phyloP scores from a whole-genome alignment of 2,113 vertebrate species.

The Zootoca vivipara region DNA sequence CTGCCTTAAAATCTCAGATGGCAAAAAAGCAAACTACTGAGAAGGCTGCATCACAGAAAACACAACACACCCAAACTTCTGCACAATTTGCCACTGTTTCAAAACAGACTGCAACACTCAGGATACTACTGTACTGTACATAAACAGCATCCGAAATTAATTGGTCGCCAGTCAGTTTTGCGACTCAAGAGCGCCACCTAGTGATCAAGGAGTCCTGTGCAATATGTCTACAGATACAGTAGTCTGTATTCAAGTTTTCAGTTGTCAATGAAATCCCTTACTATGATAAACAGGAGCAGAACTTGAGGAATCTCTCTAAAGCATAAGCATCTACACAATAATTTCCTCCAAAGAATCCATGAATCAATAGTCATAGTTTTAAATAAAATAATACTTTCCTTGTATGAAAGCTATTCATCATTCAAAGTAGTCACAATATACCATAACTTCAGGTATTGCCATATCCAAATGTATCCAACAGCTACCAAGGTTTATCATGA shows the following conservation, averaged over 20 bases:
- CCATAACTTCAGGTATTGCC: not conserved
- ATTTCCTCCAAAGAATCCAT: not conserved
- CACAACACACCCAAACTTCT: not conserved
- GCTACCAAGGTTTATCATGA: not conserved
- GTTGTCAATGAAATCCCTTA: not conserved
- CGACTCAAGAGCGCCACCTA: no score
- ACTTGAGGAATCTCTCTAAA: not conserved
- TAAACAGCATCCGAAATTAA: not conserved
- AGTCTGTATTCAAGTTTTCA: not conserved
- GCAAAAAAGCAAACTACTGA: not conserved
- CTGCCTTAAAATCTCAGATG: not conserved
- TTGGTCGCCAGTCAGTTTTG: no score
- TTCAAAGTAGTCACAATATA: not conserved
- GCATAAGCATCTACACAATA: not conserved
- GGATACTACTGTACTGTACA: not conserved
- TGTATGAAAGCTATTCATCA: not conserved
- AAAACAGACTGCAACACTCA: not conserved
- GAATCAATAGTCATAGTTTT: constrained; percentile 16
- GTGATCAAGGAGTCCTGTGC: no score
- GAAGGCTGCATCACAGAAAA: not conserved
- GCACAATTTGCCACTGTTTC: not conserved
- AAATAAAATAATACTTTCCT: not conserved
- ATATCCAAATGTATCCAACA: not conserved
- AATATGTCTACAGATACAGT: not conserved
- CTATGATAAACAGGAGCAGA: not conserved